Base-by-base conservation (phyloP, 2,888 invertebrate species). In the Phasia obesa region DNA sequence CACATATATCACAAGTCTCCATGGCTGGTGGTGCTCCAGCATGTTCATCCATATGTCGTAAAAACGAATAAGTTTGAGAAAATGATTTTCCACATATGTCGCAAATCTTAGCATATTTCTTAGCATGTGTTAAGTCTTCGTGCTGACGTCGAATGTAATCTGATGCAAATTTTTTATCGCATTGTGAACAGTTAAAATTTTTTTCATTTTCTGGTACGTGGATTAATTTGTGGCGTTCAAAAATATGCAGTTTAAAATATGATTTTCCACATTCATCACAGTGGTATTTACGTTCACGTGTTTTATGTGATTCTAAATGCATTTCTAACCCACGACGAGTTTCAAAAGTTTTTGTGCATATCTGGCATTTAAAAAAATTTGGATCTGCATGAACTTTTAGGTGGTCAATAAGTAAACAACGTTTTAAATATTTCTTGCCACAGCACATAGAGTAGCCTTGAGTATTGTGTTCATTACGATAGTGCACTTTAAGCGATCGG, bases 61-160 rank as follows among this genome's bases (percentile, higher is more conserved):
- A 86, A 65, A 90, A 86, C 17, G 88, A 87, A 38, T 88, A 88
- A 0, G 87, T 85, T 0, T 89, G 89, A 0, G 88, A 85, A 53
- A 90, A 86, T 0, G 88, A 86, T 74, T 90, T 90, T 2, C 91
- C 90, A 27, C 90, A 90, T n/a, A 90, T 88, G 60, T 91, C 90
- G 81, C 90, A 91, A 27, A 90, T 88, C 84, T 89, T 90, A 4
- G 87, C 88, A 69, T 90, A 90, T n/a, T 87, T 86, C 47, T 88
- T 88, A 38, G 88, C 84, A 75, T 90, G 90, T 21, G 89, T 88
- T 35, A 88, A 75, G 25, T 88, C 44, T 17, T 57, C 60, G 35
- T 76, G 69, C 23, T 70, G 47, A n/a, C 69, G 64, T 6, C 69
- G 47, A 13, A 75, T 13, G 23, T 57, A 57, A 6, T 71, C 53